Evolutionary conservation across 2,888 invertebrate genomes (phyloP).

Genomic region (Muschampia plurimacula): DNA sequence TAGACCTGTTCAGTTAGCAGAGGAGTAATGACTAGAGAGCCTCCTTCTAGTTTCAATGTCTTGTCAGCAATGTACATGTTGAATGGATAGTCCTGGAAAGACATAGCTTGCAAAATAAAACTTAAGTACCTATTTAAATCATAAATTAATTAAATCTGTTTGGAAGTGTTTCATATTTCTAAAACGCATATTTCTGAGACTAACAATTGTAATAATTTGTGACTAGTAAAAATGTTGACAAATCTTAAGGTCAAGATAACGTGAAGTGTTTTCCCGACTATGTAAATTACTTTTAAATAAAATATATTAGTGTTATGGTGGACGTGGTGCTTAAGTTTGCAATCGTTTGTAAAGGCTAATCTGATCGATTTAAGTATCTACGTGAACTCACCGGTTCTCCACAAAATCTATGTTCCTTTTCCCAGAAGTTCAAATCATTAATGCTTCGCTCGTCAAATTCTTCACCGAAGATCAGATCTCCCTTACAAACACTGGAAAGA

Average conservation of each 20-base stretch:
- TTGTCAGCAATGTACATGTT: constrained; percentile 87
- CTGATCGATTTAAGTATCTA: background rate
- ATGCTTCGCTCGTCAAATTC: constrained; percentile 74
- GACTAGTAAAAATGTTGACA: too few relatives aligned
- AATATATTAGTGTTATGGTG: background rate
- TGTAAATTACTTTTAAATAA: background rate
- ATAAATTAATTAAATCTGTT: too few relatives aligned
- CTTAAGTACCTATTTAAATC: too few relatives aligned
- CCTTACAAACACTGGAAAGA: constrained; percentile 70
- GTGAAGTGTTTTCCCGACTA: too few relatives aligned
- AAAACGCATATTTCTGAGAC: too few relatives aligned
- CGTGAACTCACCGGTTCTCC: constrained; percentile 84
- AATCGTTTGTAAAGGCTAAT: background rate
- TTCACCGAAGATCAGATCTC: constrained; percentile 86
- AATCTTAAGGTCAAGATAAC: too few relatives aligned
- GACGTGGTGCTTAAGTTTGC: too few relatives aligned
- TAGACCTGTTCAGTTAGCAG: constrained; percentile 76
- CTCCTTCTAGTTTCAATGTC: constrained; percentile 82
- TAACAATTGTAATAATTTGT: too few relatives aligned
- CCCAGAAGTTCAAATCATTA: constrained; percentile 75
- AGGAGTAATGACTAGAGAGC: constrained; percentile 87
- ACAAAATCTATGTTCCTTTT: constrained; percentile 82
- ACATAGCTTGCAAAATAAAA: background rate
- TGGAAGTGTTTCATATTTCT: too few relatives aligned
- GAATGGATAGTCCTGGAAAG: constrained; percentile 88